These are phyloP conservation scores for Amorpha juglandis DNA, from an alignment of 2,888 invertebrate species.

Conservation along the genomic window DNA sequence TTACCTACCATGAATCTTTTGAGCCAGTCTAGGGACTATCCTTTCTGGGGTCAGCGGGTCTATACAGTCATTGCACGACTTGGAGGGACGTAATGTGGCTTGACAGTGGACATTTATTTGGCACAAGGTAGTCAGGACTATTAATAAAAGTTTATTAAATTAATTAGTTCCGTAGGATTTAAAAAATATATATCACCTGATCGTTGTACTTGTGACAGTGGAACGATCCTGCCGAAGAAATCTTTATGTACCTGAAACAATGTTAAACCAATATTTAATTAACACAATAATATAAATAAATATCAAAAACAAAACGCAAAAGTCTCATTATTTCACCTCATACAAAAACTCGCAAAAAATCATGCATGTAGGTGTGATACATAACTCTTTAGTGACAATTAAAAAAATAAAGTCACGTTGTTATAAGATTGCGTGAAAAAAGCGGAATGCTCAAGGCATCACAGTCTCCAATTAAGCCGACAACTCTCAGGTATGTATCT, in stretches of 20 bases:
- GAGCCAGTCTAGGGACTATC: no score
- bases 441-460: conserved; percentile 23
- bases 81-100: no score
- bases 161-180: no score
- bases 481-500: neutral
- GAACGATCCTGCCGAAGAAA: conserved; percentile 85
- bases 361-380: conserved; percentile 26
- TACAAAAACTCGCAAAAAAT: neutral
- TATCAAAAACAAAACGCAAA: neutral
- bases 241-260: conserved; percentile 84
- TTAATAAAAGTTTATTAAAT: no score
- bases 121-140: no score
- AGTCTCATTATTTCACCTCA: neutral
- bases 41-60: no score
- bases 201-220: conserved; percentile 64
- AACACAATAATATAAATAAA: no score
- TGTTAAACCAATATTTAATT: conserved; percentile 27
- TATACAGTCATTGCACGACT: no score
- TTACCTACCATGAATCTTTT: no score
- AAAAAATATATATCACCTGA: conserved; percentile 52
- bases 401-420: conserved; percentile 45
- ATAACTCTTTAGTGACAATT: conserved; percentile 33
- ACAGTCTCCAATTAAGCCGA: conserved; percentile 40
- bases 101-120: no score
- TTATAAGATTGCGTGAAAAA: conserved; percentile 22